Evolutionary conservation across 2,113 vertebrate genomes (phyloP), one percentile per base, ranked within the genome.

Genomic region (Odobenus rosmarus): DNA sequence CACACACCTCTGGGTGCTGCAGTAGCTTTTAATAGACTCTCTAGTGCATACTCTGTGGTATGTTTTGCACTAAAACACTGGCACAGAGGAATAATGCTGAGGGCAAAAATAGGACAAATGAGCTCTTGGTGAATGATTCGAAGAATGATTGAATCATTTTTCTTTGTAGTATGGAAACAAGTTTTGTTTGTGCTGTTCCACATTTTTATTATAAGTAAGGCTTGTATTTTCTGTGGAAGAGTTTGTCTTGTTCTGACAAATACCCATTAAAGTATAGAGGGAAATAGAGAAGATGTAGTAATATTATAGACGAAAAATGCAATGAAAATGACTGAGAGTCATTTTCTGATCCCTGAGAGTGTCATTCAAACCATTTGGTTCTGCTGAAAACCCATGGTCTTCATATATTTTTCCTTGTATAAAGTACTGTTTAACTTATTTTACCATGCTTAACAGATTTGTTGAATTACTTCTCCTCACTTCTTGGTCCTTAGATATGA

Each of bases 191-290:
- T 46, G 95, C 24, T 55, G 14, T 85, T 97, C 26, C 92, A 61
- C 64, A 94, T 93, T 98, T 98, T 98, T 97, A 93, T 96, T 67
- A 87, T 84, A 96, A 93, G 46, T 79, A 97, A 98, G 33, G 26
- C 12, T 96, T 95, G 53, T 49, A 19, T 96, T 88, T 39, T 93
- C 64, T 83, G 76, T 92, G 16, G 57, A 96, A 96, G 16, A 74
- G 18, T 80, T 76, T 72, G 49, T 94, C 90, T 97, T 96, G 71
- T 46, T 72, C 74, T 97, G 84, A 92, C 53, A 95, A 72, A 97
- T 28, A 42, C 5, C 49, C 77, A 97, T 19, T 96, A 96, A 98
- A 90, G 15, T 93, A 98, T 84, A 97, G 95, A 88, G 49, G 39
- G 72, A 95, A 85, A 1, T n/a, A 93, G 36, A 96, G 31, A 36